Evolutionary conservation across 2,797 vertebrate species (phyloP).

Genomic region (Thamnophis elegans): DNA sequence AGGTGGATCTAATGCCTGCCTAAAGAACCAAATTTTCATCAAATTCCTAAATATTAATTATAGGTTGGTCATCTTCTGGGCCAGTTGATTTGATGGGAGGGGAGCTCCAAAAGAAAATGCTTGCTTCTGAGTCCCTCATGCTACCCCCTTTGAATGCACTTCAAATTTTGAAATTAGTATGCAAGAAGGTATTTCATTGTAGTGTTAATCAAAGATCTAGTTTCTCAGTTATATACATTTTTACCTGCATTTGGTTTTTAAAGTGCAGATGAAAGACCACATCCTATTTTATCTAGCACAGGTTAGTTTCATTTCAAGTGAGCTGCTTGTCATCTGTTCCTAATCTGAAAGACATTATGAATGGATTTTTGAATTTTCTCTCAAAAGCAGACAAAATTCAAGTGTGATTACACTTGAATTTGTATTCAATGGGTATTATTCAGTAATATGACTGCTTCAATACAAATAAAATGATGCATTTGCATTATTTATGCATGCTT

Average conservation of each 20-base stretch:
- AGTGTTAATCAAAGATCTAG: neutral
- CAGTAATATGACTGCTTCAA: neutral
- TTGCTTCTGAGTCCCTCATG: neutral
- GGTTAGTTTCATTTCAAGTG: neutral
- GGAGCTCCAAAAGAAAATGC: neutral
- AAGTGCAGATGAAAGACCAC: neutral
- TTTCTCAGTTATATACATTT: neutral
- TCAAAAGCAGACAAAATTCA: neutral
- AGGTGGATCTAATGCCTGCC: neutral
- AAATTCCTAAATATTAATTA: neutral
- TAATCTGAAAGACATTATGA: neutral
- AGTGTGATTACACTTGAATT: neutral
- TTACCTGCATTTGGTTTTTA: neutral
- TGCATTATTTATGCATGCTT: neutral
- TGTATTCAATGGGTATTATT: neutral
- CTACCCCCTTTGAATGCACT: neutral
- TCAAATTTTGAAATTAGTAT: neutral
- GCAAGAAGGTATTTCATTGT: neutral
- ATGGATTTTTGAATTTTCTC: neutral
- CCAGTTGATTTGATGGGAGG: neutral
- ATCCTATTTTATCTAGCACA: neutral
- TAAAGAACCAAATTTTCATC: neutral
- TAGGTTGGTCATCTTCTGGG: neutral
- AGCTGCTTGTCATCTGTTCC: neutral
- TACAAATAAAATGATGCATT: neutral